Evolutionary conservation across 2,113 vertebrate species (phyloP).

Genomic region (Carlito syrichta): DNA sequence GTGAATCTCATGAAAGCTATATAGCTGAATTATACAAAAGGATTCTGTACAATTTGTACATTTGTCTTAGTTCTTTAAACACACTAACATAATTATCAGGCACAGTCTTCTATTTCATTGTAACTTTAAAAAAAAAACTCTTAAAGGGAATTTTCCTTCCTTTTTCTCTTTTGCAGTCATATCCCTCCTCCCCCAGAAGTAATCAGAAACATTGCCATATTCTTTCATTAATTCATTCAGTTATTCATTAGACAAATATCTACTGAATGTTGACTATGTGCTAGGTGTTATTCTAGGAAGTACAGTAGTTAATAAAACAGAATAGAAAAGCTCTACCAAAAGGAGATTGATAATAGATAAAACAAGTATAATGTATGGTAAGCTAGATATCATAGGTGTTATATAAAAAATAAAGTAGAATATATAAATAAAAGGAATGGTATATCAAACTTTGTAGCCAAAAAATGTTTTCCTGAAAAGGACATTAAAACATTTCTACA

Average conservation of each 20-base stretch:
- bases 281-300: neutral
- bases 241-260: neutral
- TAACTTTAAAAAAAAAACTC: neutral
- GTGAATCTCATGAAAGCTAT: neutral
- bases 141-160: neutral
- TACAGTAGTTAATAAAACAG: neutral
- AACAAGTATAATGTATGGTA: neutral
- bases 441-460: slow-evolving; percentile 7
- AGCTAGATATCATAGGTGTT: neutral
- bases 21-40: neutral
- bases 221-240: neutral
- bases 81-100: neutral
- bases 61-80: neutral
- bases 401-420: neutral
- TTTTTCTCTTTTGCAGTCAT: neutral
- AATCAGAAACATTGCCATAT: neutral
- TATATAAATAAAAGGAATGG: neutral
- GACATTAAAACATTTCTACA: neutral
- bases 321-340: neutral
- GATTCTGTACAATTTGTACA: neutral
- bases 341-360: neutral
- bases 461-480: slow-evolving; percentile 26
- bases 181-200: neutral
- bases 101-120: neutral
- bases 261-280: neutral